phyloP scores from a whole-genome alignment of 2,797 vertebrate genomes.

The Chelmon rostratus region DNA sequence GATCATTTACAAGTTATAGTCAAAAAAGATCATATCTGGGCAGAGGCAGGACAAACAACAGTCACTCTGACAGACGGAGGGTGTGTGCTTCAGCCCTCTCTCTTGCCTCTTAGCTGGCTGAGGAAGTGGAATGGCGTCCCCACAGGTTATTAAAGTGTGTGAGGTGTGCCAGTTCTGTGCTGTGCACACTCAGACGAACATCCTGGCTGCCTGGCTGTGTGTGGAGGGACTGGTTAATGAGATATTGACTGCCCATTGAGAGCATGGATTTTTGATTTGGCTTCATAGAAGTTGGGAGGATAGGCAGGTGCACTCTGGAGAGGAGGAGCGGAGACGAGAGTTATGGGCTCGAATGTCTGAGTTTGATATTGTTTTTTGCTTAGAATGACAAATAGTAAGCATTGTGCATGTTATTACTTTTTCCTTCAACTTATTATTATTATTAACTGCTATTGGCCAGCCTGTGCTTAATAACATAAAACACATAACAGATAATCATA shows the following conservation, averaged over 20 bases:
- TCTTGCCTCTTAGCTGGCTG: slow-evolving; percentile 57
- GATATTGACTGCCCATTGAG: slow-evolving; percentile 89
- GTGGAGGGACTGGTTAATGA: slow-evolving; percentile 86
- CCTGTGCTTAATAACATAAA: neutral
- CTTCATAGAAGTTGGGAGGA: slow-evolving; percentile 71
- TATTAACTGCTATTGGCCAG: neutral
- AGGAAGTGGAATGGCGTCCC: slow-evolving; percentile 79
- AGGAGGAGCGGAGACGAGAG: slow-evolving; percentile 19
- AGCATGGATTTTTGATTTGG: slow-evolving; percentile 89
- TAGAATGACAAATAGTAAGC: neutral
- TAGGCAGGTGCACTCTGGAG: slow-evolving; percentile 56
- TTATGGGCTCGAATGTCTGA: slow-evolving; percentile 30
- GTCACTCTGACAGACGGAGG: slow-evolving; percentile 26
- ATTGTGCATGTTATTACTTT: slow-evolving; percentile 1
- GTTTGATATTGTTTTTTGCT: slow-evolving; percentile 30
- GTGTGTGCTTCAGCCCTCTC: slow-evolving; percentile 42
- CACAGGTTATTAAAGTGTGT: slow-evolving; percentile 82
- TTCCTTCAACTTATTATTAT: slow-evolving; percentile 2
- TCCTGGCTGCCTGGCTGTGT: slow-evolving; percentile 77
- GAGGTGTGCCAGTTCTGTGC: slow-evolving; percentile 75
- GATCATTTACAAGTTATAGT: slow-evolving; percentile 20
- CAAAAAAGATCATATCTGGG: slow-evolving; percentile 35
- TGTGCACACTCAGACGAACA: slow-evolving; percentile 77
- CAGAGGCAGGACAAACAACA: slow-evolving; percentile 45
- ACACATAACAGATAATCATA: neutral